Evolutionary conservation across 1,140 invertebrate species (phyloP).

Genomic region (Venturia canescens): DNA sequence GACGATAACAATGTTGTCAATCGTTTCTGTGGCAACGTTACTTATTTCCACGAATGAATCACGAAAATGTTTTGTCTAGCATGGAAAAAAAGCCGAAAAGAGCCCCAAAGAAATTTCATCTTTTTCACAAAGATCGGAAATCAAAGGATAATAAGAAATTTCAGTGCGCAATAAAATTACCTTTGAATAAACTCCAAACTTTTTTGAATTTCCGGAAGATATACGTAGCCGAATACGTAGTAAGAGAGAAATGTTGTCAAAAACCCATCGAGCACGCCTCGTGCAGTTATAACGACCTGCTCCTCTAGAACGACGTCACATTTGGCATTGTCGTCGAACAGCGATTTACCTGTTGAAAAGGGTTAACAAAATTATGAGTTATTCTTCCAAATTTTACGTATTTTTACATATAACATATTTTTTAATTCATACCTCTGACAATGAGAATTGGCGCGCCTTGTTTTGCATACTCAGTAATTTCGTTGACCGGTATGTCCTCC

Average conservation of each 20-base stretch:
- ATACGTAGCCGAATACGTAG: conserved; percentile 36
- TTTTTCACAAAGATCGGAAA: too few relatives aligned
- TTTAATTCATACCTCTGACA: background rate
- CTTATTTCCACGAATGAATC: too few relatives aligned
- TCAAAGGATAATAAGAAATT: background rate
- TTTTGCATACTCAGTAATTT: background rate
- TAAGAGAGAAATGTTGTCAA: conserved; percentile 34
- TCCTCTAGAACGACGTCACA: conserved; percentile 28
- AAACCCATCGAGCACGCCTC: conserved; percentile 17
- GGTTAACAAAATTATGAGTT: background rate
- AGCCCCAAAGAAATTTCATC: too few relatives aligned
- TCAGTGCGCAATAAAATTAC: conserved; percentile 6
- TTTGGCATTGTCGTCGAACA: conserved; percentile 33
- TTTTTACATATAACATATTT: background rate
- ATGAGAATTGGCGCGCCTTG: background rate
- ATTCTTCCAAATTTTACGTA: background rate
- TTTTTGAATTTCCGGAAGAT: background rate
- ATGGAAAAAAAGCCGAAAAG: too few relatives aligned
- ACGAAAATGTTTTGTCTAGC: too few relatives aligned
- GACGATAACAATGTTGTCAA: too few relatives aligned
- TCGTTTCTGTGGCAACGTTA: too few relatives aligned
- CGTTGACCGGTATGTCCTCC: background rate
- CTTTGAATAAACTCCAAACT: conserved; percentile 47
- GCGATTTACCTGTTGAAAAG: conserved; percentile 34
- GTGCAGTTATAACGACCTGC: background rate